Base-by-base conservation (phyloP, 2,113 vertebrate species). In the Microcebus tavaratra region DNA sequence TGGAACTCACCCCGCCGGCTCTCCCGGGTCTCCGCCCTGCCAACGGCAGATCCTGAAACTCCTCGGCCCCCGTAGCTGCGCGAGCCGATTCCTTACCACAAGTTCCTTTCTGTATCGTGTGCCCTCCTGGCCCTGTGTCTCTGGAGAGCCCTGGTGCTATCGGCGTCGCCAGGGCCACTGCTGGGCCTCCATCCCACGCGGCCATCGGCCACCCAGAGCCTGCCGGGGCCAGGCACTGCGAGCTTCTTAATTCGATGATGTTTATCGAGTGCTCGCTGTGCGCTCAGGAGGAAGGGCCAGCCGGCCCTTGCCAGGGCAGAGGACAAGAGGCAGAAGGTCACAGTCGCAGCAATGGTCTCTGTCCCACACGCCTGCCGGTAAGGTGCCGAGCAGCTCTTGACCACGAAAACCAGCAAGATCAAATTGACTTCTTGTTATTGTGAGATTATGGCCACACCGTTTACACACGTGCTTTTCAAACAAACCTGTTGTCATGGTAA, bases 401-500 rank as follows among this genome's bases (percentile, higher is more conserved):
- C 2, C 12, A 15, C 0, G 65, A 55, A 85, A 92, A 63, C 65
- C 67, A 39, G 75, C 8, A 3, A 83, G 68, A 50, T 59, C 6
- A 50, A 82, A 31, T 65, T 39, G 39, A 75, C 50, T 59, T 53
- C 18, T 88, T 59, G 67, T 21, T 14, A 72, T 17, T 11, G 76
- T 15, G 59, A 80, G 75, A 73, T 31, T 57, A 61, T 0, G 31
- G 82, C 65, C n/a, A 29, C 8, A 18, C n/a, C 91, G 76, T 87
- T 80, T 83, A 61, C 36, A 57, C 4, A 3, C 27, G 42, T 80
- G 45, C 50, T 90, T 95, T 93, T 84, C 81, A 76, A 95, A 85
- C 90, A 95, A 91, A 89, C 5, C 25, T 4, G 53, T 96, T 9
- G 88, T 84, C 94, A 73, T 59, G 83, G 97, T 10, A 89, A 98